Conservation (phyloP, 53 echinoderm and acorn worm genomes). For the Holothuria scabra region DNA sequence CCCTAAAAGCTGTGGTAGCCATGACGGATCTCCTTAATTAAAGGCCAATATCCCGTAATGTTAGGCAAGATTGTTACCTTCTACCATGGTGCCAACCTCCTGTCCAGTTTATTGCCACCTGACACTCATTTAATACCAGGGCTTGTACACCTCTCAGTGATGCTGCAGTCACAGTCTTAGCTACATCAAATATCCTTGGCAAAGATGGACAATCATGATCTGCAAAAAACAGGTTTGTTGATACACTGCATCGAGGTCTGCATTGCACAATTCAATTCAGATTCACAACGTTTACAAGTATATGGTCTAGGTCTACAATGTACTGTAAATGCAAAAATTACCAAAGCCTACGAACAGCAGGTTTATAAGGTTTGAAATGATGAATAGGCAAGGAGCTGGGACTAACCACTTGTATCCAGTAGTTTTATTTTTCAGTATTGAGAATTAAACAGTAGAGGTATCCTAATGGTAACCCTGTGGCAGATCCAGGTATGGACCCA, state of each 20-base stretch:
- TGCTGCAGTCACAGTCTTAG: slow-evolving; percentile 80
- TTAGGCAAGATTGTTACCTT: slow-evolving; percentile 49
- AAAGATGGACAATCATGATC: slow-evolving; percentile 89
- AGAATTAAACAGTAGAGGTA: no score
- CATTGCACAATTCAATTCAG: neutral
- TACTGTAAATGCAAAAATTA: neutral
- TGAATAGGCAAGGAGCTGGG: neutral
- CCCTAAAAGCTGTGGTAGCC: no score
- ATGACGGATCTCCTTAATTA: no score
- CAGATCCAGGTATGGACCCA: no score
- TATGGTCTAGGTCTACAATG: no score
- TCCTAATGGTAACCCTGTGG: no score
- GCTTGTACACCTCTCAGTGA: slow-evolving; percentile 74
- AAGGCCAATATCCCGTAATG: no score
- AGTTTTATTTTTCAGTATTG: no score
- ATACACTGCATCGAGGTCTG: no score
- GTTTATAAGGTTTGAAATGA: neutral
- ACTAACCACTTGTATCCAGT: neutral
- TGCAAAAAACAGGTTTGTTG: slow-evolving; percentile 43
- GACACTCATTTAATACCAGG: slow-evolving; percentile 64
- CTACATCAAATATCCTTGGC: slow-evolving; percentile 85
- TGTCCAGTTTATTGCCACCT: slow-evolving; percentile 91
- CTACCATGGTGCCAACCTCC: slow-evolving; percentile 96
- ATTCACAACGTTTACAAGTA: neutral
- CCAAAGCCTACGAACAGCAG: neutral